Evolutionary conservation across 2,888 invertebrate species (phyloP), one percentile per base, ranked within the genome.

Genomic region (Lysandra bellargus): DNA sequence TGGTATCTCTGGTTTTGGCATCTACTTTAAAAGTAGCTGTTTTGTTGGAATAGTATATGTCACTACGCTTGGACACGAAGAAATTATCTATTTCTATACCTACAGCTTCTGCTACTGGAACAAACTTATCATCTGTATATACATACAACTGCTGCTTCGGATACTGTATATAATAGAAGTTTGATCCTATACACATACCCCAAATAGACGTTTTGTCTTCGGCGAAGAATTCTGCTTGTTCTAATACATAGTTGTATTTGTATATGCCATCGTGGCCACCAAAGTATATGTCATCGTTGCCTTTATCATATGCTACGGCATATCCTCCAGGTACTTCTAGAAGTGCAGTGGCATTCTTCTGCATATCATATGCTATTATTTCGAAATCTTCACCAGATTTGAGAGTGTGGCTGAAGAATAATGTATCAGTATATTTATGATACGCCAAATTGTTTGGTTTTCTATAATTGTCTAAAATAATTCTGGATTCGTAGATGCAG

Each of bases 181-280:
- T 88, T 81, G 85, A 86, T 64, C 88, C 86, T 1, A 93, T 86
- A 78, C 90, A 92, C 44, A 93, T 72, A 0, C 85, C 87, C 93
- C 93, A 93, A 5, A 93, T 89, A 1, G 92, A 92, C 80, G 88
- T 91, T 1, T 91, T 92, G 81, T 88, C 85, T 85, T 92, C 92
- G 0, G 88, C 88, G 82, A 92, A 93, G 79, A 87, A 92, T 9
- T 92, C 91, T 0, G 92, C 93, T 37, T 84, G 75, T 82, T 87
- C 89, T 0, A 88, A 89, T 1, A 90, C 80, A 80, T 92, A 92
- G 79, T 92, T 92, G 80, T 91, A 93, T 83, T 90, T 92, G 82
- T 92, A 93, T 4, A 93, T 91, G 0, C 93, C 93, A n/a, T 92
- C 88, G 74, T 93, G 92, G 0, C 93, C 93, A 0, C 93, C 93